Conservation (phyloP, 2,113 vertebrate species). For the Reinhardtius hippoglossoides region DNA sequence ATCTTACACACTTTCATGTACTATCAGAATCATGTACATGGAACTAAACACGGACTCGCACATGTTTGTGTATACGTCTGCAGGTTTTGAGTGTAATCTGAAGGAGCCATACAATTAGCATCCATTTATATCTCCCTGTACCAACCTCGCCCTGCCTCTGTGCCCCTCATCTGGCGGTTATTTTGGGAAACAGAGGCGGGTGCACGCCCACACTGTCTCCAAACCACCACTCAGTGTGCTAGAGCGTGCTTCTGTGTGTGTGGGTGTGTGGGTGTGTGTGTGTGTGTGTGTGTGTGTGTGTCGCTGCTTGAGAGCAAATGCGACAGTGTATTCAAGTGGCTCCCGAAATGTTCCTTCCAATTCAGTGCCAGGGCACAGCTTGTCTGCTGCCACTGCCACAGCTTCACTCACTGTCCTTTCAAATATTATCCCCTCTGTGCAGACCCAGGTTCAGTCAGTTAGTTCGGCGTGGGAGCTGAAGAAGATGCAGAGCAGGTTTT, state of each 20-base stretch:
- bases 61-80: slow-evolving; percentile 23
- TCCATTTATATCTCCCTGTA: slow-evolving; percentile 74
- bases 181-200: slow-evolving; percentile 71
- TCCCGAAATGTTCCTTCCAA: slow-evolving; percentile 59
- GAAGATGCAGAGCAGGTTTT: slow-evolving; percentile 25
- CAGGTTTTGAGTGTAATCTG: slow-evolving; percentile 57
- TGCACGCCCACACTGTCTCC: slow-evolving; percentile 71
- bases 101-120: slow-evolving; percentile 74
- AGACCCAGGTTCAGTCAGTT: slow-evolving; percentile 14
- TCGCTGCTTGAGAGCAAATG: slow-evolving; percentile 41
- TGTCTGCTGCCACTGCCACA: slow-evolving; percentile 8
- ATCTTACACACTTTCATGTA: not conserved
- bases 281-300: not conserved
- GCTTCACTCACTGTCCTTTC: slow-evolving; percentile 45
- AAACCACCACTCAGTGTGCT: slow-evolving; percentile 70
- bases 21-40: slow-evolving; percentile 16
- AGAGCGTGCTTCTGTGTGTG: not conserved
- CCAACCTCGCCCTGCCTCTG: slow-evolving; percentile 70
- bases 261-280: slow-evolving; percentile 2
- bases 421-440: slow-evolving; percentile 18
- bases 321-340: slow-evolving; percentile 36
- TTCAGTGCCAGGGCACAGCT: slow-evolving; percentile 51
- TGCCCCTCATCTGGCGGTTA: slow-evolving; percentile 75
- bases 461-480: slow-evolving; percentile 3
- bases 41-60: not conserved